Base-by-base conservation (phyloP, 2,888 invertebrate genomes). In the Hyalella azteca region DNA sequence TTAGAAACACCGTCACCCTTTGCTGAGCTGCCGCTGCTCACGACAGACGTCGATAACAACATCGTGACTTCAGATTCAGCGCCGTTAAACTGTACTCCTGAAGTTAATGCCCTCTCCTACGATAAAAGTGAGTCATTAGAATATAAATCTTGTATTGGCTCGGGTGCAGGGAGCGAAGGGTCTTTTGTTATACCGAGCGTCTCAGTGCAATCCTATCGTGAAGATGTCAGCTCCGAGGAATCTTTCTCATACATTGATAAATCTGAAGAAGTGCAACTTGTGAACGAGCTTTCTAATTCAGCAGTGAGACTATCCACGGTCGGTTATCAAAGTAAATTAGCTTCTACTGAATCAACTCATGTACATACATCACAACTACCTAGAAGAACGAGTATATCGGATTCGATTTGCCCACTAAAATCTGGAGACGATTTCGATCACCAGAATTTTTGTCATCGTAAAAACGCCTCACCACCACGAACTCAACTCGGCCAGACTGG, bases 181-280 rank as follows among this genome's bases (percentile, higher is more conserved):
- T 73, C 73, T 13, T 75, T 75, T 39, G 45, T 75, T 39, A 75
- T 75, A 15, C 75, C 75, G 2, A 75, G 75, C 22, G 75, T 75
- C 19, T 75, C 75, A 2, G 36, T 75, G 9, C 75, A 75, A 22
- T 32, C 75, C 22, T 75, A 29, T 39, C n/a, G 11, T 0, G 66
- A n/a, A n/a, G n/a, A 66, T 29, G 66, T 36, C 39, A 66, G 66
- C 66, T 66, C 66, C 36, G 66, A 66, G n/a, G 66, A 66, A 29
- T 66, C 66, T 66, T 66, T 66, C n/a, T 66, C 66, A 3, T 66
- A 66, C 29, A 66, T 66, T 29, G 66, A 66, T 39, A 66, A 66
- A 29, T 66, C 66, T n/a, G 66, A 66, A 29, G 66, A 66, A 36
- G 39, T 66, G 2, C 32, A 66, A 66, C 29, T 66, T n/a, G 36